These are phyloP conservation scores for Rhizoglyphus robini DNA, from an alignment of 1,140 invertebrate species.

Conservation along the genomic window DNA sequence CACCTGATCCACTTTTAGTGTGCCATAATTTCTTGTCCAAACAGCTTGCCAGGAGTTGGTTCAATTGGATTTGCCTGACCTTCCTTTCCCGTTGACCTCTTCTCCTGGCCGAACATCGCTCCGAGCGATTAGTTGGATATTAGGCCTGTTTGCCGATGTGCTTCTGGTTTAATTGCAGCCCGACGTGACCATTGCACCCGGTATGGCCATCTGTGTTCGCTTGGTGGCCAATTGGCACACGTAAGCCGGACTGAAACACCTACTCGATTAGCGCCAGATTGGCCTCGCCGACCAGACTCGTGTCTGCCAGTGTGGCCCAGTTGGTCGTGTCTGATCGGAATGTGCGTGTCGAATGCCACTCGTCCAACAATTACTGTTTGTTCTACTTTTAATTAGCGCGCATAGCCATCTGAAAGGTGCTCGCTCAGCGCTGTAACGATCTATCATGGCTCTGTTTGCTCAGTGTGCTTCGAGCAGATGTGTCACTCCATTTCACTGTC, in stretches of 20 bases:
- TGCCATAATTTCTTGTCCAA: background rate
- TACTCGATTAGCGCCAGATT: background rate
- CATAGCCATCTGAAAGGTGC: background rate
- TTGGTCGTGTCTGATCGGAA: background rate
- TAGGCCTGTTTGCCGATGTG: background rate
- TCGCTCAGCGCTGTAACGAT: background rate
- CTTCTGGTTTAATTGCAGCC: background rate
- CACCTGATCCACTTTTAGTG: background rate
- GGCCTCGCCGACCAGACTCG: too few relatives aligned
- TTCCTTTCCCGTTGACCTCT: background rate
- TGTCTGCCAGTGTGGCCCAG: background rate
- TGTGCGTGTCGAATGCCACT: background rate
- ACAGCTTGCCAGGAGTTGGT: conserved; percentile 1
- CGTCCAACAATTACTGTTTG: too few relatives aligned
- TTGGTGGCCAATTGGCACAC: background rate
- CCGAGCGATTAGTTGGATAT: conserved; percentile 14
- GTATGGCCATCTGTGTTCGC: conserved; percentile 6
- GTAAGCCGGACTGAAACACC: conserved; percentile 1
- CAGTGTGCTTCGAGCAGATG: background rate
- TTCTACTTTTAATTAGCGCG: background rate
- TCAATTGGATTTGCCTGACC: conserved; percentile 14
- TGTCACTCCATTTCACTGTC: background rate
- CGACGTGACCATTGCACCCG: background rate
- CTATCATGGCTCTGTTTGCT: background rate
- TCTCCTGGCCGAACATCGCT: background rate